Percentiles rank a stretch among this genome's conserved stretches.
Evolutionary conservation across 2,113 vertebrate species (phyloP).

Genomic region (Oncorhynchus keta): DNA sequence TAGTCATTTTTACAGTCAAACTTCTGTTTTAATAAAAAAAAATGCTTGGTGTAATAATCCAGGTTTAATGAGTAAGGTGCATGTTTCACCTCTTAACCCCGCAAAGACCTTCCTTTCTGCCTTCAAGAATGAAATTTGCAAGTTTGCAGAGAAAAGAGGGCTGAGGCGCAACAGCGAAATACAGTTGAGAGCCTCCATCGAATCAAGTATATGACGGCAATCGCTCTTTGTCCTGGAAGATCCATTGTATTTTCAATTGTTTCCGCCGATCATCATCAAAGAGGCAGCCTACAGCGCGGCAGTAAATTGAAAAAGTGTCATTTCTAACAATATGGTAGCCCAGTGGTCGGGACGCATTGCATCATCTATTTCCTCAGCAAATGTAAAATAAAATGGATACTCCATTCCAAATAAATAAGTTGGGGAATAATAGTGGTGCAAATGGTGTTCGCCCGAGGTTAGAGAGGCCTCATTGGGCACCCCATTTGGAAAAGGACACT

Average conservation of each 20-base stretch:
- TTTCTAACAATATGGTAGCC: slow-evolving; percentile 71
- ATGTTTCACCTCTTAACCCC: neutral
- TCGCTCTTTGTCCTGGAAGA: slow-evolving; percentile 35
- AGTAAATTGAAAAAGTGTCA: slow-evolving; percentile 76
- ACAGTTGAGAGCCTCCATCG: slow-evolving; percentile 24
- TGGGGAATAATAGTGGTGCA: slow-evolving; percentile 56
- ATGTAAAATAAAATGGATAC: slow-evolving; percentile 73
- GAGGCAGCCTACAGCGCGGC: slow-evolving; percentile 48
- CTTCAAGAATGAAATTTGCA: too few species aligned
- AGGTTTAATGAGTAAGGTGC: neutral
- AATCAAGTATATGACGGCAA: slow-evolving; percentile 39
- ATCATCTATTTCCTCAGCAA: slow-evolving; percentile 63
- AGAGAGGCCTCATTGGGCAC: slow-evolving; percentile 64
- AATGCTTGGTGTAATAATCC: neutral
- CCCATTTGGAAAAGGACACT: slow-evolving; percentile 60
- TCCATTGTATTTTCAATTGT: slow-evolving; percentile 69
- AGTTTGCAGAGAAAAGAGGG: too few species aligned
- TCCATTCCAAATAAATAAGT: slow-evolving; percentile 69
- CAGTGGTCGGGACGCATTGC: slow-evolving; percentile 66
- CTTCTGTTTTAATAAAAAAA: neutral
- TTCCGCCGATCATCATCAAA: slow-evolving; percentile 58
- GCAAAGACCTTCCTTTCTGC: too few species aligned
- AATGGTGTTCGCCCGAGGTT: slow-evolving; percentile 68
- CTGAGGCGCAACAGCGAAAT: slow-evolving; percentile 11
- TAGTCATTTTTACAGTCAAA: neutral